A percentile compares a stretch with the other conserved stretches of the same genome.
Conservation (phyloP, 2,113 vertebrate species). For the Thinocorus orbignyianus region DNA sequence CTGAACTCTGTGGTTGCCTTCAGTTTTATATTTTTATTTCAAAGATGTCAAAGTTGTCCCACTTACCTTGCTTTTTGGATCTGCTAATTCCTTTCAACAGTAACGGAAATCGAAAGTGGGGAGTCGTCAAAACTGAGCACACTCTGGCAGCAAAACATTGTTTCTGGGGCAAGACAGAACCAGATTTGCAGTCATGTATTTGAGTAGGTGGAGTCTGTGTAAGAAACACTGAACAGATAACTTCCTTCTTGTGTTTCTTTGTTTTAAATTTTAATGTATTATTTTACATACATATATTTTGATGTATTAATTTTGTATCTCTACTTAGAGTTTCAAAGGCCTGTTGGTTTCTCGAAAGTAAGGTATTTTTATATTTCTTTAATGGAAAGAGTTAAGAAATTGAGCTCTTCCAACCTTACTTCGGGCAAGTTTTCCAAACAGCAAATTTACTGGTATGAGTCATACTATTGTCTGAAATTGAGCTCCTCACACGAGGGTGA, state of each 20-base stretch:
- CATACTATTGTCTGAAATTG: constrained; percentile 46
- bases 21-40: neutral
- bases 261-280: neutral
- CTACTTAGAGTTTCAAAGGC: neutral
- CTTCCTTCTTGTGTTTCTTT: neutral
- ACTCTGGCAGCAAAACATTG: neutral
- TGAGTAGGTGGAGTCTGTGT: neutral
- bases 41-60: neutral
- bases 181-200: neutral
- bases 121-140: neutral
- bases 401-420: neutral
- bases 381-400: neutral
- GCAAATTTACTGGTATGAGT: constrained; percentile 11
- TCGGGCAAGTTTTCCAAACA: constrained; percentile 2
- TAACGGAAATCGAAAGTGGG: neutral
- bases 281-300: neutral
- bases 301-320: neutral
- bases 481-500: neutral
- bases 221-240: neutral
- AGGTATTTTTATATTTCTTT: neutral
- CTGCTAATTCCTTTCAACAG: neutral
- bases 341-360: neutral
- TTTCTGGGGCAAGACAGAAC: neutral
- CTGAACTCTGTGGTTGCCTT: neutral
- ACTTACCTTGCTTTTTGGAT: neutral